phyloP scores from a whole-genome alignment of 2,888 invertebrate genomes.

The Pecten maximus region DNA sequence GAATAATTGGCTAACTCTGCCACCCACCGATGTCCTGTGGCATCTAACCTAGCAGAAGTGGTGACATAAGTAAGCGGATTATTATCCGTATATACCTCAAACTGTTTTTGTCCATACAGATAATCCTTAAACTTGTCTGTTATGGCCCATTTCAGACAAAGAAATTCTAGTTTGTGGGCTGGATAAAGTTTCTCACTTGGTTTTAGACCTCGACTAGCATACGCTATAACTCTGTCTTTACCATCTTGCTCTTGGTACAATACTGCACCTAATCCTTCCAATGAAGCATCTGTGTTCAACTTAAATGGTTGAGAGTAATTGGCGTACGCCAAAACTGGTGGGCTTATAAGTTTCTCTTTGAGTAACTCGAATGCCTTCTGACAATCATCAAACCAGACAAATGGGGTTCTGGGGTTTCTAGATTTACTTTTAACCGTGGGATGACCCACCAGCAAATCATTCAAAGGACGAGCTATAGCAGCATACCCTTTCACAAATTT shows the following conservation, averaged over 20 bases:
- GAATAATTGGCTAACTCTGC: no score
- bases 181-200: conserved; percentile 22
- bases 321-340: conserved; percentile 36
- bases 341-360: conserved; percentile 12
- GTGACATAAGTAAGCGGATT: no score
- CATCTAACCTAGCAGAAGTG: no score
- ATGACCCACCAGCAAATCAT: conserved; percentile 54
- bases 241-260: conserved; percentile 36
- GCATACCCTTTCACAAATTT: conserved; percentile 47
- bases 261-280: conserved; percentile 33
- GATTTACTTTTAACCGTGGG: conserved; percentile 21
- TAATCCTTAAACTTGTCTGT: no score
- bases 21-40: no score
- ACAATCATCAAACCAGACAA: no score
- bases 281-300: conserved; percentile 38
- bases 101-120: no score
- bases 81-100: no score
- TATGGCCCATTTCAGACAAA: conserved; percentile 37
- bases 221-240: conserved; percentile 18
- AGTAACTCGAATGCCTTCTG: conserved; percentile 25
- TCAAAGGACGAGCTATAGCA: conserved; percentile 50
- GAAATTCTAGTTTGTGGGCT: conserved; percentile 28
- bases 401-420: no score
- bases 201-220: conserved; percentile 30
- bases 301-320: not conserved